Conservation (phyloP, 2,888 invertebrate genomes). For the Brachyptera risi region DNA sequence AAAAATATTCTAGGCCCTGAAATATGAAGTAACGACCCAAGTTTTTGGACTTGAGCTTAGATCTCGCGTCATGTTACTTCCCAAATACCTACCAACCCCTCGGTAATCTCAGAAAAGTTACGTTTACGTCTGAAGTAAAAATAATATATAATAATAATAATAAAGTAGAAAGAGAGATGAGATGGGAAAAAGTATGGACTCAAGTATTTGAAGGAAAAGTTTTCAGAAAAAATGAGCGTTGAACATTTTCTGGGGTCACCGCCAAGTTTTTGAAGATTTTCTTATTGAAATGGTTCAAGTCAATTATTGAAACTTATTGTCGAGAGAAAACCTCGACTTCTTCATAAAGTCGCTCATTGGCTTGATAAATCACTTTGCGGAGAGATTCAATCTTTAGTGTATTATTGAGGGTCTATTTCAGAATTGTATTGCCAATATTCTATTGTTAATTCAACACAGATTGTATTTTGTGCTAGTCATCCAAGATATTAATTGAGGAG, state of each 20-base stretch:
- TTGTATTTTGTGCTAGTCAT: no score
- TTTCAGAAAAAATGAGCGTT: not conserved
- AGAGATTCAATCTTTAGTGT: no score
- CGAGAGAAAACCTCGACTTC: no score
- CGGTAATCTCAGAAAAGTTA: not conserved
- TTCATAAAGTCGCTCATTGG: no score
- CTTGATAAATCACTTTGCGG: no score
- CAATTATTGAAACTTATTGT: no score
- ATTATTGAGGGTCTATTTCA: no score
- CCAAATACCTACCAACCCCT: not conserved
- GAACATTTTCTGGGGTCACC: not conserved
- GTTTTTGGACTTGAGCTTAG: conserved; percentile 9
- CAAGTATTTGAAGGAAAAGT: conserved; percentile 16
- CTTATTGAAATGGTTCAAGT: no score
- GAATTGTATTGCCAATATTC: no score
- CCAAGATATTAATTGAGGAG: no score
- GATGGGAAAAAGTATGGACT: not conserved
- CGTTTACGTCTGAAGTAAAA: not conserved
- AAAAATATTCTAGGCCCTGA: conserved; percentile 15
- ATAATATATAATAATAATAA: conserved; percentile 12
- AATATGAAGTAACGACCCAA: conserved; percentile 19
- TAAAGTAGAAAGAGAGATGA: conserved; percentile 7
- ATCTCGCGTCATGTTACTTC: not conserved
- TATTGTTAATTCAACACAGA: no score
- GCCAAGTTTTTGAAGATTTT: no score